Conservation (phyloP, 2,113 vertebrate genomes). For the Eidolon helvum region DNA sequence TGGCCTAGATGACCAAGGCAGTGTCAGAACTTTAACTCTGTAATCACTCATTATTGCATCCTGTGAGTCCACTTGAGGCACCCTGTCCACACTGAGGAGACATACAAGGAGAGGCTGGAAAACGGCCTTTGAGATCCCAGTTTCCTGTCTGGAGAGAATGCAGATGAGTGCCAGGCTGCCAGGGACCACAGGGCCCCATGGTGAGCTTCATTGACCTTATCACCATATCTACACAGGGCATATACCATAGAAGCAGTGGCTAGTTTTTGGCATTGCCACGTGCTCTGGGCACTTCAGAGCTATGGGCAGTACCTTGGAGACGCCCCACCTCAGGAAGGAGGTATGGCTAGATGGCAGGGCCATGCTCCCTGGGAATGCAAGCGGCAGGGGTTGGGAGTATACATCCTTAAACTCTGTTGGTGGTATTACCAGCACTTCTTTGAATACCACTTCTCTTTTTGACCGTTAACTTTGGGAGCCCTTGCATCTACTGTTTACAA, state of each 20-base stretch:
- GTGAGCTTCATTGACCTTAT: background rate
- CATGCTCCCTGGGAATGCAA: background rate
- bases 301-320: background rate
- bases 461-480: background rate
- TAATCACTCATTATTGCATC: rapidly evolving
- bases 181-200: rapidly evolving
- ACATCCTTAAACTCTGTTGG: background rate
- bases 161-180: background rate
- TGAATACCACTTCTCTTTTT: background rate
- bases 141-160: background rate
- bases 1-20: background rate
- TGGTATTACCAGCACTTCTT: rapidly evolving
- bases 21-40: background rate
- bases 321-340: rapidly evolving
- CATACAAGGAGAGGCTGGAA: background rate
- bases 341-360: rapidly evolving
- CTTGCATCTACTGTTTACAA: background rate
- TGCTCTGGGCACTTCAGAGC: background rate
- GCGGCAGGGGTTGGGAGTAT: no score
- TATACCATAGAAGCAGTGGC: rapidly evolving
- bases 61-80: background rate
- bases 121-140: no score
- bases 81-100: background rate
- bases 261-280: rapidly evolving
- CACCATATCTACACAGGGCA: rapidly evolving